These are phyloP conservation scores for Oophaga sylvatica DNA, from an alignment of 2,797 vertebrate genomes.

Conservation along the genomic window DNA sequence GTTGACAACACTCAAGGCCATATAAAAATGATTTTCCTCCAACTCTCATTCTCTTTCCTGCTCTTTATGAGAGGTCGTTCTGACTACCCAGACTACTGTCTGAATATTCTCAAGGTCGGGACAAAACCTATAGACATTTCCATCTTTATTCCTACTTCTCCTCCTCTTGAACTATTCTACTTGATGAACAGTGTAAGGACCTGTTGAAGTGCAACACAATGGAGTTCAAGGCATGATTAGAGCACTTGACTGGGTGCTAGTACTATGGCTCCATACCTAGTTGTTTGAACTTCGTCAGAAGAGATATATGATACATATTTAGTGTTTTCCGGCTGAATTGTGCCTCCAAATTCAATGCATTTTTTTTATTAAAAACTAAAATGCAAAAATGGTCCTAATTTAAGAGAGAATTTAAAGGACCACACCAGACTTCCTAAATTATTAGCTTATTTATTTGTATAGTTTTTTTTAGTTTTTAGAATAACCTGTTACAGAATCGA, in stretches of 20 bases:
- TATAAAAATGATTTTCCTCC: constrained; percentile 59
- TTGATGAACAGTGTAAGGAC: constrained; percentile 41
- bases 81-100: constrained; percentile 41
- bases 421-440: background rate
- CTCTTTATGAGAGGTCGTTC: constrained; percentile 39
- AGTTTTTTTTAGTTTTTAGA: too few relatives aligned
- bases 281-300: constrained; percentile 33
- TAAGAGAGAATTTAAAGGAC: background rate
- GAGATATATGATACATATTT: constrained; percentile 33
- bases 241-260: constrained; percentile 52
- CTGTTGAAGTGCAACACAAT: constrained; percentile 47
- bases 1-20: constrained; percentile 59
- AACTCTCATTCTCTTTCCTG: constrained; percentile 61
- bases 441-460: too few relatives aligned
- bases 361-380: background rate
- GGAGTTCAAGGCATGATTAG: constrained; percentile 19
- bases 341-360: background rate
- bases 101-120: constrained; percentile 58
- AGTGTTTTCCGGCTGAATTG: background rate
- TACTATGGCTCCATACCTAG: constrained; percentile 35
- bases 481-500: too few relatives aligned
- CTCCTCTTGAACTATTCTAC: constrained; percentile 52
- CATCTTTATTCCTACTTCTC: background rate
- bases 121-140: constrained; percentile 49
- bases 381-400: background rate